Percentiles rank a stretch among this genome's conserved stretches.
Evolutionary conservation across 2,113 vertebrate genomes (phyloP).

Genomic region (Petrocephalus zakoni): DNA sequence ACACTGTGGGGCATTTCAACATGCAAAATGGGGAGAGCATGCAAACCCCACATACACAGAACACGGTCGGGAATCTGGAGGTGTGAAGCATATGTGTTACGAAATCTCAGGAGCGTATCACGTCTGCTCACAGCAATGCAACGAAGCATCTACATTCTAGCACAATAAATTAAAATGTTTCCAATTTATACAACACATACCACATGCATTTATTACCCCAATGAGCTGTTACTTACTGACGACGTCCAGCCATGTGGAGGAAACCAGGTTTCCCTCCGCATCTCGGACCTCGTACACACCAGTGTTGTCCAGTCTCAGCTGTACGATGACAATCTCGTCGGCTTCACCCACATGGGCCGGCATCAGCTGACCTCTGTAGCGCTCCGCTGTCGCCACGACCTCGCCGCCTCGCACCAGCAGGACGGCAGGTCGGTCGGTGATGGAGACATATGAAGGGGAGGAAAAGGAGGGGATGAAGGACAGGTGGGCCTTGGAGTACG

Average conservation of each 20-base stretch:
- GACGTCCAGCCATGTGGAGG: conserved; percentile 51
- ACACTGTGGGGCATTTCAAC: neutral
- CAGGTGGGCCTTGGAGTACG: conserved; percentile 18
- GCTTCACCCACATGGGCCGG: conserved; percentile 41
- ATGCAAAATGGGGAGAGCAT: neutral
- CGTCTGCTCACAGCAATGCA: neutral
- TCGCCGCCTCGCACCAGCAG: conserved; percentile 51
- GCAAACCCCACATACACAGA: neutral
- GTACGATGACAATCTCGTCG: conserved; percentile 43
- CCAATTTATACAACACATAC: neutral
- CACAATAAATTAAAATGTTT: neutral
- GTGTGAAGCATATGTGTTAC: neutral
- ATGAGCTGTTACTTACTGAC: conserved; percentile 43
- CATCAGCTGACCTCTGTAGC: conserved; percentile 50
- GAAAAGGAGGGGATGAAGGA: conserved; percentile 45
- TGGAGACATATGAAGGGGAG: conserved; percentile 39
- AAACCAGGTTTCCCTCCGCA: conserved; percentile 53
- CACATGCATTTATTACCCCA: neutral
- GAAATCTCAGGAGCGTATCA: neutral
- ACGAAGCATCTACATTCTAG: neutral
- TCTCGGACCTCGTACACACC: conserved; percentile 60
- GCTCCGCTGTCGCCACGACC: conserved; percentile 40
- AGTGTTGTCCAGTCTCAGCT: conserved; percentile 46
- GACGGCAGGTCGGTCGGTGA: conserved; percentile 39
- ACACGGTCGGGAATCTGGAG: neutral